These are phyloP conservation scores for Caenorhabditis auriculariae DNA, from an alignment of 2,888 invertebrate genomes.

Conservation along the genomic window DNA sequence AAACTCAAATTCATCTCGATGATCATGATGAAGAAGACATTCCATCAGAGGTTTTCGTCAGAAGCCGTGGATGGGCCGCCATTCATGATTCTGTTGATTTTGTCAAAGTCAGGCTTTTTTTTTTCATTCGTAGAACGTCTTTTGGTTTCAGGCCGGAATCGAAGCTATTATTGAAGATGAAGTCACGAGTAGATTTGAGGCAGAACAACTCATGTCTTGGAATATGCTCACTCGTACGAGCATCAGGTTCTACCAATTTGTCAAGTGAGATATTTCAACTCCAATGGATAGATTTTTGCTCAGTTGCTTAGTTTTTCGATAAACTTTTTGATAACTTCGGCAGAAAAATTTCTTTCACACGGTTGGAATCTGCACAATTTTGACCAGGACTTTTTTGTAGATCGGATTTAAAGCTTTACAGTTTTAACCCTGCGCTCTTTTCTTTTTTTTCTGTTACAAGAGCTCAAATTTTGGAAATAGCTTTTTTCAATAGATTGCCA, in stretches of 20 bases:
- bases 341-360: too few species aligned
- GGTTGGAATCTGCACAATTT: too few species aligned
- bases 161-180: constrained; percentile 98
- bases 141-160: constrained; percentile 72
- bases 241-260: constrained; percentile 54
- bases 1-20: constrained; percentile 48
- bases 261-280: constrained; percentile 40
- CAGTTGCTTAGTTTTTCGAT: too few species aligned
- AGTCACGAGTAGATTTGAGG: constrained; percentile 93
- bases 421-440: too few species aligned
- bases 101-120: constrained; percentile 37
- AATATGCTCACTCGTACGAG: constrained; percentile 81
- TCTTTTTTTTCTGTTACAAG: too few species aligned
- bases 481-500: too few species aligned
- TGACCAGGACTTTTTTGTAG: too few species aligned
- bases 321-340: too few species aligned
- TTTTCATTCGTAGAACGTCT: constrained; percentile 1
- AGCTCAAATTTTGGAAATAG: too few species aligned
- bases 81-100: constrained; percentile 58
- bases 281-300: too few species aligned
- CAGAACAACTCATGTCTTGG: constrained; percentile 83
- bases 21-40: constrained; percentile 38
- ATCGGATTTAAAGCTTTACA: too few species aligned
- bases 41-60: constrained; percentile 44
- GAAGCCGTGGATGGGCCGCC: constrained; percentile 57